Percentiles rank a stretch among this genome's conserved stretches.
Conservation (phyloP, 2,113 vertebrate genomes). For the Calyptomena viridis region DNA sequence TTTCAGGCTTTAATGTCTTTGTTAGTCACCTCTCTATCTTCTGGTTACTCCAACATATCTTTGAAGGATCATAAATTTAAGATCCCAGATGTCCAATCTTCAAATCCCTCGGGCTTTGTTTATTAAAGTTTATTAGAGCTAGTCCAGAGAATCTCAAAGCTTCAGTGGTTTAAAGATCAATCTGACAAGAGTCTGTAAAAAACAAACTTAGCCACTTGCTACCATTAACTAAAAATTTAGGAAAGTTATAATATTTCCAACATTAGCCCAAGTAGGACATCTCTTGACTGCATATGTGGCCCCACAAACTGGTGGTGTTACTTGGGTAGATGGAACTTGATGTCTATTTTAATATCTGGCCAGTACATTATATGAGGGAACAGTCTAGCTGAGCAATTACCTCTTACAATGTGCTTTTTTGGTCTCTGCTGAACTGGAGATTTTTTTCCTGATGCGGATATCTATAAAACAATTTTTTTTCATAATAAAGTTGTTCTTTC, state of each 20-base stretch:
- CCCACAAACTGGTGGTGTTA: background rate
- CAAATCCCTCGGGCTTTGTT: background rate
- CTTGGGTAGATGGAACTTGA: background rate
- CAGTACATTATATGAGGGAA: rapidly evolving
- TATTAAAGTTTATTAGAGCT: background rate
- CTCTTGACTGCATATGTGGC: background rate
- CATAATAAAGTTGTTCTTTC: background rate
- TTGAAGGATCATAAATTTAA: background rate
- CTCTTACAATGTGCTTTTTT: background rate
- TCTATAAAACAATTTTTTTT: background rate
- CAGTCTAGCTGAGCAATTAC: background rate
- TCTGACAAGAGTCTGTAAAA: background rate
- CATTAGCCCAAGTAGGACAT: rapidly evolving
- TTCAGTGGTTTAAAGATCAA: background rate
- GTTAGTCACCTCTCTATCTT: background rate
- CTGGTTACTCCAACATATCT: background rate
- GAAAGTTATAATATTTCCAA: background rate
- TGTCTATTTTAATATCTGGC: background rate
- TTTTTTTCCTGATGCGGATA: background rate
- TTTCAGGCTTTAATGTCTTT: background rate
- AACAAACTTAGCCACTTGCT: background rate
- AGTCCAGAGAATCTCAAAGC: background rate
- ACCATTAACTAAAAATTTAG: background rate
- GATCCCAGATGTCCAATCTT: background rate
- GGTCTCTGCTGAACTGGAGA: background rate